Evolutionary conservation across 2,888 invertebrate genomes (phyloP).

Genomic region (Drosophila mayaguana): DNA sequence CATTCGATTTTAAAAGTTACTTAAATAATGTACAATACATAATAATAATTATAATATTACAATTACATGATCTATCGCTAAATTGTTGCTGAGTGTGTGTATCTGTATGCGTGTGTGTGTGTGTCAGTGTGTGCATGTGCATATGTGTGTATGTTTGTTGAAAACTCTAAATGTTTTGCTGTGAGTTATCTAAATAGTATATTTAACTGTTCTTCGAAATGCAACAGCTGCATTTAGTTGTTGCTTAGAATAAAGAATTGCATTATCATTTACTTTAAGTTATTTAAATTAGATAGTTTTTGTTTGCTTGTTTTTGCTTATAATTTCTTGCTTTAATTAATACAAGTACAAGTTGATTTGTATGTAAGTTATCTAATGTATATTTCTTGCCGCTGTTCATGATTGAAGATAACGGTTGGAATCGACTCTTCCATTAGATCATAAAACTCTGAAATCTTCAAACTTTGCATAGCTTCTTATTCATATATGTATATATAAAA

Average conservation of each 20-base stretch:
- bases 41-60: constrained; percentile 46
- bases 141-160: constrained; percentile 17
- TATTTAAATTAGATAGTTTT: constrained; percentile 39
- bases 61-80: constrained; percentile 39
- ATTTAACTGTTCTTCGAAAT: constrained; percentile 50
- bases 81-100: constrained; percentile 25
- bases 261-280: constrained; percentile 36
- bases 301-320: constrained; percentile 16
- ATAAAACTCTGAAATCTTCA: constrained; percentile 16
- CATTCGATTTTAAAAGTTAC: constrained; percentile 55
- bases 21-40: constrained; percentile 64
- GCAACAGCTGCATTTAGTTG: constrained; percentile 48
- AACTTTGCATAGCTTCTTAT: constrained; percentile 17
- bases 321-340: constrained; percentile 27
- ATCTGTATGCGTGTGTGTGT: constrained; percentile 1
- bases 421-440: constrained; percentile 1
- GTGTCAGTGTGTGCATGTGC: constrained; percentile 17
- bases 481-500: constrained; percentile 17
- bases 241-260: constrained; percentile 52
- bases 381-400: constrained; percentile 32
- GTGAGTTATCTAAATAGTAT: constrained; percentile 26
- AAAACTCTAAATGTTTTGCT: constrained; percentile 24
- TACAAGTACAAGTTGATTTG: constrained; percentile 45
- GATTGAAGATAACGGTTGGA: constrained; percentile 8
- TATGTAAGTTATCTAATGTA: constrained; percentile 41